A percentile compares a stretch with the other conserved stretches of the same genome.
These are phyloP conservation scores for Orthonevra nobilis DNA, from an alignment of 2,888 invertebrate genomes.

Conservation along the genomic window DNA sequence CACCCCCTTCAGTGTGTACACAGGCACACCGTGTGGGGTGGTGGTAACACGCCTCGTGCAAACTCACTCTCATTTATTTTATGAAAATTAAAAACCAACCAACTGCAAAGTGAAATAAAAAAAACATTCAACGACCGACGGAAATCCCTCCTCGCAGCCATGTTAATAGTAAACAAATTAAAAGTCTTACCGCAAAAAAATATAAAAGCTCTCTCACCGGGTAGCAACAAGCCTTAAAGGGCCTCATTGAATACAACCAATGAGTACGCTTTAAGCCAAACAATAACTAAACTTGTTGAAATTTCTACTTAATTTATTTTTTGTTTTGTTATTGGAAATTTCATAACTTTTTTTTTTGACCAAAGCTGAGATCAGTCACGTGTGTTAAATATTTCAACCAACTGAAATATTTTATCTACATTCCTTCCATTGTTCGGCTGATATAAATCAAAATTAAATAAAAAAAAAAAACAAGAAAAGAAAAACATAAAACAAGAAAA, in stretches of 20 bases:
- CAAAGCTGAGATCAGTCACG: slow-evolving; percentile 13
- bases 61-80: slow-evolving; percentile 26
- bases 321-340: neutral
- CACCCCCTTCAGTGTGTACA: slow-evolving; percentile 44
- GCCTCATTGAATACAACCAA: slow-evolving; percentile 23
- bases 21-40: slow-evolving; percentile 31
- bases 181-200: slow-evolving; percentile 51
- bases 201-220: slow-evolving; percentile 43
- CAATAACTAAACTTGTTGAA: neutral
- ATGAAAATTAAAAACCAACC: slow-evolving; percentile 35
- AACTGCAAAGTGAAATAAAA: slow-evolving; percentile 10
- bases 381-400: slow-evolving; percentile 46
- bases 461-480: slow-evolving; percentile 19
- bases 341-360: neutral
- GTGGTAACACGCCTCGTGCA: slow-evolving; percentile 7
- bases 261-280: neutral
- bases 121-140: slow-evolving; percentile 3
- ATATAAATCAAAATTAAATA: slow-evolving; percentile 40
- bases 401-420: slow-evolving; percentile 53
- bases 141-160: slow-evolving; percentile 19
- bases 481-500: neutral
- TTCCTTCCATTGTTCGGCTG: slow-evolving; percentile 37
- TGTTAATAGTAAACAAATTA: slow-evolving; percentile 62
- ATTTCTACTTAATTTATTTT: slow-evolving; percentile 1
- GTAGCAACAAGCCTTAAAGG: slow-evolving; percentile 31